These are phyloP conservation scores for Macropis europaea DNA, from an alignment of 2,888 invertebrate genomes.

Conservation along the genomic window DNA sequence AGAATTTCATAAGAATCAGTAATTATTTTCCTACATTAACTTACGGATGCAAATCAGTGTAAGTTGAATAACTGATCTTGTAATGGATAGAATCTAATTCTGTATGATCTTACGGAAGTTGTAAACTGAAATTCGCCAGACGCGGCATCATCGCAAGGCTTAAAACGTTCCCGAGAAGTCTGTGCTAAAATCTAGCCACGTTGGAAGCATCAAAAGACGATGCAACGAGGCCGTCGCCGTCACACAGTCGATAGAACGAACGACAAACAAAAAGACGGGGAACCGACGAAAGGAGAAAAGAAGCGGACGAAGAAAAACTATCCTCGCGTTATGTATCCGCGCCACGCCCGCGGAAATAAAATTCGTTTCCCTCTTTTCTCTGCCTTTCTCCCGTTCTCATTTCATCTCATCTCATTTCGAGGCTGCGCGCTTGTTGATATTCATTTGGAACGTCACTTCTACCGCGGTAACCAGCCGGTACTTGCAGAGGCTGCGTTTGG, in stretches of 20 bases:
- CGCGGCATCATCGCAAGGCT: neutral
- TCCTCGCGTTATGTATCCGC: constrained; percentile 45
- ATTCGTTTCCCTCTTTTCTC: constrained; percentile 44
- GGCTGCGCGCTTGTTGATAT: constrained; percentile 65
- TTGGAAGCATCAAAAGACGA: neutral
- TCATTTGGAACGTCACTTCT: constrained; percentile 66
- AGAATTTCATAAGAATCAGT: no score
- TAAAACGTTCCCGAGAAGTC: neutral
- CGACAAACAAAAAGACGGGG: constrained; percentile 12
- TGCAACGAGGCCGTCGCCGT: neutral
- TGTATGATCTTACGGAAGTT: no score
- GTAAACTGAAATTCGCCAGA: neutral
- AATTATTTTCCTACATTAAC: no score
- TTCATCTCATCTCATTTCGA: constrained; percentile 34
- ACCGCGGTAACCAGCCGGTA: constrained; percentile 56
- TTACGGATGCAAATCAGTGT: no score
- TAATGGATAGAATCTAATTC: no score
- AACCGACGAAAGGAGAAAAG: neutral
- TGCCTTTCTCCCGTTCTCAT: neutral
- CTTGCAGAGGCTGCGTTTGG: constrained; percentile 59
- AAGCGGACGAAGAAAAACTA: constrained; percentile 38
- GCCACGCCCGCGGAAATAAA: constrained; percentile 66
- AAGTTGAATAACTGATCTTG: no score
- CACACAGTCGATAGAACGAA: constrained; percentile 6
- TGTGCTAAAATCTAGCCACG: neutral